Percentiles rank a stretch among this genome's conserved stretches.
Evolutionary conservation across 1,140 invertebrate genomes (phyloP).

Genomic region (Penaeus vannamei): DNA sequence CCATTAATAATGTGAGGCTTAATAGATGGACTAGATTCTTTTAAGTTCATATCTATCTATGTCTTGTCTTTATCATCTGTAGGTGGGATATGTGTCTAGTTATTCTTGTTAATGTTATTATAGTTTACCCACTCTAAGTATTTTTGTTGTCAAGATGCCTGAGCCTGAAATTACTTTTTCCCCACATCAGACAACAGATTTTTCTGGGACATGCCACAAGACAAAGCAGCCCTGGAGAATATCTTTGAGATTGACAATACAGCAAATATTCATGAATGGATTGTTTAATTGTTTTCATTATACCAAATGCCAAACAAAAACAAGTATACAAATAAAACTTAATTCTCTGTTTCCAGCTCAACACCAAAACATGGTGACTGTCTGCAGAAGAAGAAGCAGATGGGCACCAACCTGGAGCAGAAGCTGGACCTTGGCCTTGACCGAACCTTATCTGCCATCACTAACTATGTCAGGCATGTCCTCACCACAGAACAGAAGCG

Average conservation of each 20-base stretch:
- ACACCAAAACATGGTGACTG: constrained; percentile 91
- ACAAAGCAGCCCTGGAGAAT: no score
- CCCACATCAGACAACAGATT: neutral
- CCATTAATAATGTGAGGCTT: constrained; percentile 86
- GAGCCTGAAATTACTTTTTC: no score
- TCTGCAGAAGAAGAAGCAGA: constrained; percentile 86
- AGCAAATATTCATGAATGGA: no score
- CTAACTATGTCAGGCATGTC: constrained; percentile 92
- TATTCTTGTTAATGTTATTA: neutral
- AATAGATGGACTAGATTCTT: constrained; percentile 63
- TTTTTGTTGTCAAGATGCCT: neutral
- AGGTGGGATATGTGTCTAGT: neutral
- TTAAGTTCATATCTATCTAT: constrained; percentile 20
- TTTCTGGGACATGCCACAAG: neutral
- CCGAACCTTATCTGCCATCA: constrained; percentile 86
- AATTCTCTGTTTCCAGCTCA: constrained; percentile 76
- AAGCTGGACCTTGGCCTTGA: constrained; percentile 94
- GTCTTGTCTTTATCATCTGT: neutral
- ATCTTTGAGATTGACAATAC: no score
- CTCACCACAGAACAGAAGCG: constrained; percentile 96
- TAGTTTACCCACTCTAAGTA: neutral
- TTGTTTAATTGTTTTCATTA: no score
- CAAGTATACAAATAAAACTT: no score
- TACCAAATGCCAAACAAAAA: no score
- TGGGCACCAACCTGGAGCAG: constrained; percentile 90